These are phyloP conservation scores for Danaus melanippus DNA, from an alignment of 1,140 invertebrate genomes.

Conservation along the genomic window DNA sequence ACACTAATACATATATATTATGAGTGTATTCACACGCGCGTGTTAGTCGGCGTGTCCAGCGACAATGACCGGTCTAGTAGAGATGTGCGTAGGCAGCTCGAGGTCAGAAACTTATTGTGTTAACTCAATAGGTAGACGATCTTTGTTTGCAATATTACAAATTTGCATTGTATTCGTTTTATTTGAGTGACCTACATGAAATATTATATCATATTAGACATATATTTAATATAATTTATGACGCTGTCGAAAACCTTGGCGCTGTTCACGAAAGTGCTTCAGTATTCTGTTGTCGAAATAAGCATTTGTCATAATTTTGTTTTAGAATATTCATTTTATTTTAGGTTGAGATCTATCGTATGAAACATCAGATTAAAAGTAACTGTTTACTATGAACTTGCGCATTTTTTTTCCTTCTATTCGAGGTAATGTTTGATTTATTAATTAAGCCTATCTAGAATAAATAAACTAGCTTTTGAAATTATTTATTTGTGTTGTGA, in stretches of 20 bases:
- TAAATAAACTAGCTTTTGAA: too few species aligned
- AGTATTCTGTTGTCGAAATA: neutral
- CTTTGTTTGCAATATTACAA: conserved; percentile 49
- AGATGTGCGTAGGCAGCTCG: conserved; percentile 49
- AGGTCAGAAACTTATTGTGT: conserved; percentile 47
- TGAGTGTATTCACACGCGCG: conserved; percentile 17
- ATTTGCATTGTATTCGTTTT: conserved; percentile 41
- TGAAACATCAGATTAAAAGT: too few species aligned
- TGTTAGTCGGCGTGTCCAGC: conserved; percentile 24
- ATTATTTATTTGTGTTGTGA: too few species aligned
- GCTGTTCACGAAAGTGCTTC: conserved; percentile 3
- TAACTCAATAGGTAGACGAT: conserved; percentile 30
- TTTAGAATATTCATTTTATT: too few species aligned
- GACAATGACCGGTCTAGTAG: conserved; percentile 51
- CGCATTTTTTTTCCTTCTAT: too few species aligned
- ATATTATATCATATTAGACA: conserved; percentile 1
- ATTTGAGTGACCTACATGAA: conserved; percentile 15
- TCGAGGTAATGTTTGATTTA: too few species aligned
- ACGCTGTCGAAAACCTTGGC: neutral
- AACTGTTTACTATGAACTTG: too few species aligned
- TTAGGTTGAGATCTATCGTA: too few species aligned
- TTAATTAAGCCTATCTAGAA: too few species aligned
- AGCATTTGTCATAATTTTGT: too few species aligned
- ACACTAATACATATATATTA: conserved; percentile 12
- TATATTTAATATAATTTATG: neutral